Base-by-base conservation (phyloP, 2,113 vertebrate genomes). In the Psilopsiagon aurifrons region DNA sequence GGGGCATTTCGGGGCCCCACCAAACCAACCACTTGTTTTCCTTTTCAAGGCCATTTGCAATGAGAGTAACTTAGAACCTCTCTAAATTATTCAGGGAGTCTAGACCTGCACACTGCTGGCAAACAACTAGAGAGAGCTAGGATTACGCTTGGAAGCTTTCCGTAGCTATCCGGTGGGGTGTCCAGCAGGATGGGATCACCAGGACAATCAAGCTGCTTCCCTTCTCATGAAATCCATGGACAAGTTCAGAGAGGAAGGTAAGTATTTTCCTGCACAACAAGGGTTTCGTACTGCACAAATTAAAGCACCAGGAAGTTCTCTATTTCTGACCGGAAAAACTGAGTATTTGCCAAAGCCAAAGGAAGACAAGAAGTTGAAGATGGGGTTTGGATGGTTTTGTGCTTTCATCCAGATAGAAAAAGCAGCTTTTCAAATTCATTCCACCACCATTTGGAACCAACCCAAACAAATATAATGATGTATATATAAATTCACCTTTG, bases 401-500 rank as follows among this genome's bases (percentile, higher is more conserved):
- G 79, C 69, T 88, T 89, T 79, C 31, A 47, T 18, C 52, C 46
- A 71, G 84, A 83, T 13, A 74, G 88, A 78, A 86, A 55, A 28
- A 89, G 17, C 23, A 83, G 88, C 55, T 66, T 88, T 81, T 85
- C 20, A 89, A 92, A 86, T 63, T 83, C 46, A 73, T 81, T 83
- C 86, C 81, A 83, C 76, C 37, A 29, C 88, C 77, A 94, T 67
- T 70, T 95, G 94, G 97, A 96, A 85, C 64, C 80, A 52, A 78
- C 35, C 92, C 94, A 96, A 90, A 69, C 49, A 71, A 79, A 93
- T 85, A 64, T 37, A 94, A 94, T 89, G 81, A 52, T 88, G 55
- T 87, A 82, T 83, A 94, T 96, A 97, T 81, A 94, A 96, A 96
- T 94, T 96, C 86, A 96, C 96, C 95, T 96, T 96, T 95, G 96